phyloP scores from a whole-genome alignment of 2,113 vertebrate genomes.

The Petrocephalus microphthalmus region DNA sequence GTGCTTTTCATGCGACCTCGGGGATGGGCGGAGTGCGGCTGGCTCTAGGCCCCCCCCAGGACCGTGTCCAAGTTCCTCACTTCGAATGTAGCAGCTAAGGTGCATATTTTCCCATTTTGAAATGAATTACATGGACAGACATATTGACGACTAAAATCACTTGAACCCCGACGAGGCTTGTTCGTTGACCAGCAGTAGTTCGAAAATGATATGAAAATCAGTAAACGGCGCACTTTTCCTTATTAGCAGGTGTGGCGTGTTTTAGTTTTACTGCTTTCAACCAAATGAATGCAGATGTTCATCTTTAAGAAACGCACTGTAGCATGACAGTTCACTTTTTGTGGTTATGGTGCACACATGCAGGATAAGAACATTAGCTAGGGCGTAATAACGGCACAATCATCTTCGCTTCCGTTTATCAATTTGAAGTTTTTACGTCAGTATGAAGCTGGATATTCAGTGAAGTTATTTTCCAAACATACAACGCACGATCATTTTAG shows the following conservation, averaged over 20 bases:
- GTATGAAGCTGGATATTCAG: not conserved
- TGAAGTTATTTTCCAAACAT: not conserved
- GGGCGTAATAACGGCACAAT: not conserved
- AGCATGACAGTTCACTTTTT: too few species aligned
- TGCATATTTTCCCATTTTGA: not conserved
- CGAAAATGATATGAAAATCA: not conserved
- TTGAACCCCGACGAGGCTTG: not conserved
- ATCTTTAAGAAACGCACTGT: not conserved
- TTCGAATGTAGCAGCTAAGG: slow-evolving; percentile 59
- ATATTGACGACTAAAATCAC: not conserved
- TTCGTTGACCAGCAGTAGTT: not conserved
- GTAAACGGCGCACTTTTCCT: not conserved
- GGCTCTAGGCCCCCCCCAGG: not conserved
- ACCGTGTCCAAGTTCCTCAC: not conserved
- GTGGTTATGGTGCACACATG: not conserved
- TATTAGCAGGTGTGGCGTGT: not conserved
- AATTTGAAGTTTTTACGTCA: not conserved
- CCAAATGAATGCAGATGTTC: not conserved
- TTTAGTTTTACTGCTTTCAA: not conserved
- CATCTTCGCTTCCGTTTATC: not conserved
- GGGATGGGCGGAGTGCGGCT: slow-evolving; percentile 4
- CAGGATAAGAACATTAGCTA: not conserved
- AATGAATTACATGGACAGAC: not conserved
- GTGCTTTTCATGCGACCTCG: slow-evolving; percentile 11
- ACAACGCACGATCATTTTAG: not conserved